A percentile compares a stretch with the other conserved stretches of the same genome.
Conservation (phyloP, 2,113 vertebrate genomes). For the Oxyura jamaicensis region DNA sequence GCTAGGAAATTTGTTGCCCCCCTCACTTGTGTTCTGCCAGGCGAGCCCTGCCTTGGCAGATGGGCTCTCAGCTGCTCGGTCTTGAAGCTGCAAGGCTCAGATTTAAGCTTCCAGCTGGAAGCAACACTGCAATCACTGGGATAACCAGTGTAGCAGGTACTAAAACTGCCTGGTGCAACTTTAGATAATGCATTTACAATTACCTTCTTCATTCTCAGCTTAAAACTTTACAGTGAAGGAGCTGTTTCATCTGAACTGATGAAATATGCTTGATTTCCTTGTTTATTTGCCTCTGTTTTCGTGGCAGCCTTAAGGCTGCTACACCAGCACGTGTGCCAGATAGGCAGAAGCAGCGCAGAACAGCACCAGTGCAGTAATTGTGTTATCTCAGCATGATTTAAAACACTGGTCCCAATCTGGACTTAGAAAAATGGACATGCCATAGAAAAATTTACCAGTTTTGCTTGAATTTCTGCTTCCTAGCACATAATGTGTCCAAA, state of each 20-base stretch:
- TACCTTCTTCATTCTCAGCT: not conserved
- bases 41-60: not conserved
- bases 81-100: not conserved
- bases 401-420: not conserved
- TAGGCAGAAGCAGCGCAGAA: not conserved
- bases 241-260: not conserved
- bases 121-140: not conserved
- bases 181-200: not conserved
- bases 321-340: accelerated
- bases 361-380: not conserved
- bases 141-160: not conserved
- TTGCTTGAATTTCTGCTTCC: not conserved
- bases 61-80: not conserved
- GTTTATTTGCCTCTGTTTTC: not conserved
- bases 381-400: not conserved
- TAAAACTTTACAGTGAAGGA: not conserved
- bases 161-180: not conserved
- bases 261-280: not conserved
- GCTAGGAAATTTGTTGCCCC: not conserved
- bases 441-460: not conserved
- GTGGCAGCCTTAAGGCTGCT: not conserved
- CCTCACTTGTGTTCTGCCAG: not conserved
- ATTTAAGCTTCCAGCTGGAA: not conserved
- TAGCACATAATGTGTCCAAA: not conserved
- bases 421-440: not conserved